Conservation (phyloP, 2,888 invertebrate genomes). For the Ophion ventricosus region DNA sequence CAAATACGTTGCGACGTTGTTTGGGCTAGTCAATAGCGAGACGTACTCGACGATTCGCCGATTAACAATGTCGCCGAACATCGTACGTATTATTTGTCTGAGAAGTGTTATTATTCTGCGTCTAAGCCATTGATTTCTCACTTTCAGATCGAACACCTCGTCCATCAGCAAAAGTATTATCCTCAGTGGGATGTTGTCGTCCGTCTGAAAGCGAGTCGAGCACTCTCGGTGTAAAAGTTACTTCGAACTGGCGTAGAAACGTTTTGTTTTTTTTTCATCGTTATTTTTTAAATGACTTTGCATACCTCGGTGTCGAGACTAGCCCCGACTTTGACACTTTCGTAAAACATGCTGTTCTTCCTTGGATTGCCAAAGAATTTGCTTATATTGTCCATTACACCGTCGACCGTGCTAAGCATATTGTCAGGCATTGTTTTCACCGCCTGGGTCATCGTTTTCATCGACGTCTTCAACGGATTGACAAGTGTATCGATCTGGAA, state of each 20-base stretch:
- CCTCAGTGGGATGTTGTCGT: constrained; percentile 91
- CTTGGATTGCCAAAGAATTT: constrained; percentile 87
- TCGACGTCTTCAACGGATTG: constrained; percentile 92
- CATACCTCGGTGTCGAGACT: constrained; percentile 85
- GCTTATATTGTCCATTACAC: constrained; percentile 92
- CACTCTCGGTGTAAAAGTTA: constrained; percentile 6
- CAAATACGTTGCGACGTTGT: constrained; percentile 94
- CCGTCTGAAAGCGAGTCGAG: constrained; percentile 83
- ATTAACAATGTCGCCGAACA: constrained; percentile 93
- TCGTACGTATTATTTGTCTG: constrained; percentile 90
- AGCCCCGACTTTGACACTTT: constrained; percentile 84
- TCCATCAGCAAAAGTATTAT: constrained; percentile 92
- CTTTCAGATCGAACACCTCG: constrained; percentile 93
- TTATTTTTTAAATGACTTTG: neutral
- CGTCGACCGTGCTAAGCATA: constrained; percentile 92
- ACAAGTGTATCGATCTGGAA: constrained; percentile 89
- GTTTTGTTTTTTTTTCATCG: neutral
- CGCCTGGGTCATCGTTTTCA: constrained; percentile 89
- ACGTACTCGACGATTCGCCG: constrained; percentile 95
- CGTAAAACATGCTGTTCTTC: constrained; percentile 83
- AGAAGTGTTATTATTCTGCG: constrained; percentile 90
- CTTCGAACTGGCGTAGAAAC: neutral
- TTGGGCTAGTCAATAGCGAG: constrained; percentile 93
- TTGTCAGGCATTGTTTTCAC: constrained; percentile 96
- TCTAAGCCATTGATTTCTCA: constrained; percentile 92